Percentiles rank a stretch among this genome's conserved stretches.
Evolutionary conservation across 2,797 vertebrate genomes (phyloP).

Genomic region (Phylloscopus collybita): DNA sequence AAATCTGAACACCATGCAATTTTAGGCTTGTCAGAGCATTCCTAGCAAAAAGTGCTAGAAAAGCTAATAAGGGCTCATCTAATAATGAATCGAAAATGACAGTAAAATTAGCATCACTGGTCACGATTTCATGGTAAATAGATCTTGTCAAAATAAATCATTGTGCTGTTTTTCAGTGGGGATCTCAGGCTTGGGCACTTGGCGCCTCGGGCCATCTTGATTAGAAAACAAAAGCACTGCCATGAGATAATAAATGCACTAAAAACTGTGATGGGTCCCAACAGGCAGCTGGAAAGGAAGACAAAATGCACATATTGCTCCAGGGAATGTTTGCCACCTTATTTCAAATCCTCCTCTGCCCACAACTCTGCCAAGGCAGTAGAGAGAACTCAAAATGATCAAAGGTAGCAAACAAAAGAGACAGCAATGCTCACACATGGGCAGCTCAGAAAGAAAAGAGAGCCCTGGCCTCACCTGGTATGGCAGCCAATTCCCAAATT

Average conservation of each 20-base stretch:
- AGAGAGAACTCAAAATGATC: neutral
- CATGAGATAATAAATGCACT: neutral
- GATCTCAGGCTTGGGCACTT: neutral
- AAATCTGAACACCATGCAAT: neutral
- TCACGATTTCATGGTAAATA: constrained; percentile 53
- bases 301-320: neutral
- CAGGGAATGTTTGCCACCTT: neutral
- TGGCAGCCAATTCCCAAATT: neutral
- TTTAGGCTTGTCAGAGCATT: constrained; percentile 18
- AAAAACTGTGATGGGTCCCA: neutral
- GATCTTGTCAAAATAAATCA: constrained; percentile 60
- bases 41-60: neutral
- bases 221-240: constrained; percentile 10
- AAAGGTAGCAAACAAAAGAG: neutral
- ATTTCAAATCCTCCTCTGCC: neutral
- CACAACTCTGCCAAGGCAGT: neutral
- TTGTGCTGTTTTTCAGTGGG: neutral
- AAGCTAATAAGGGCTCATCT: constrained; percentile 2
- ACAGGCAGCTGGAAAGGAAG: neutral
- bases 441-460: neutral
- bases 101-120: constrained; percentile 49
- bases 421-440: neutral
- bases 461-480: neutral
- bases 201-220: neutral
- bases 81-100: constrained; percentile 31